Base-by-base conservation (phyloP, 1,140 invertebrate genomes). In the Pemphigus obesinymphae region DNA sequence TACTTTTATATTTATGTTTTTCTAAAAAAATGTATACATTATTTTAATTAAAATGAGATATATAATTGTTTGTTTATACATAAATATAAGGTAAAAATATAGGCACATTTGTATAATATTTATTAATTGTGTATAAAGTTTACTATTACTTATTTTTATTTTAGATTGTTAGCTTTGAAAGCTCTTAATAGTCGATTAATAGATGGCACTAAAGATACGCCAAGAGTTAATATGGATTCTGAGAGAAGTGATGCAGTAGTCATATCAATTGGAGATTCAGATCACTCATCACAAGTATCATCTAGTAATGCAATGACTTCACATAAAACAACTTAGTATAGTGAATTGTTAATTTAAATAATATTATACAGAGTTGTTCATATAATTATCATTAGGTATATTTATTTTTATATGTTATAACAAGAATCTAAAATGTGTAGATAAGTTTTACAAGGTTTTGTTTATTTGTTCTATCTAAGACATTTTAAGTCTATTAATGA, bases 171-270 rank as follows among this genome's bases (percentile, higher is more conserved):
- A 58, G 75, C 75, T 1, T 26, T 78, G 8, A 78, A 78, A 20
- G 75, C 75, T 55, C 75, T 78, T 26, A 78, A 78, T 40, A 78
- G n/a, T 7, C 50, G 75, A 37, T 78, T 78, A 78, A 37, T 78
- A 1, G 75, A 78, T 40, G 23, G 7, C 20, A 58, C 34, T 17
- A 78, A 78, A 58, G 75, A 58, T 55, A 26, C 75, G 20, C 34
- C 50, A 10, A 58, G n/a, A 55, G 23, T 26, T 2, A 58, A 78
- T 11, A 20, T 23, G 5, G 34, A 58, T 23, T 40, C 75, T 58
- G 50, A 78, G 17, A 58, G 50, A 58, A 78, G 34, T 37, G 75
- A 78, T 17, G 31, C 75, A 3, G 75, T 78, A 29, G 75, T 78
- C 26, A 78, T 78, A 78, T 55, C 48, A 15, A 78, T 78, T 15